Percentiles rank a stretch among this genome's conserved stretches.
phyloP scores from a whole-genome alignment of 2,888 invertebrate genomes.

The Aspidapion aeneum region DNA sequence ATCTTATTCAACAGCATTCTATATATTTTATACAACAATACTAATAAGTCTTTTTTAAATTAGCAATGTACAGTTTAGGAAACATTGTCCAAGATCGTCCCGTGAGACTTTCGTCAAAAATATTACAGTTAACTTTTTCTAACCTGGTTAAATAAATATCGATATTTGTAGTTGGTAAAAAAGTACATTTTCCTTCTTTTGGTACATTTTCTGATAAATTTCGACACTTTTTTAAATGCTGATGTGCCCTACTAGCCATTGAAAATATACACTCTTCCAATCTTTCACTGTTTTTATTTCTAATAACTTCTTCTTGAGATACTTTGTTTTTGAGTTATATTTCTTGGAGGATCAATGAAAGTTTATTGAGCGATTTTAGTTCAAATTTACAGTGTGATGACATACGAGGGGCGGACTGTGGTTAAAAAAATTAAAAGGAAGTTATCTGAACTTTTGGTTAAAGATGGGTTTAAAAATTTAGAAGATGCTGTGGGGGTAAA shows the following conservation, averaged over 20 bases:
- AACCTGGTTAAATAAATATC: slow-evolving; percentile 69
- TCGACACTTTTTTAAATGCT: slow-evolving; percentile 68
- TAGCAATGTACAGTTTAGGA: slow-evolving; percentile 67
- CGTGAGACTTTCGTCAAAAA: slow-evolving; percentile 65
- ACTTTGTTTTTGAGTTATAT: slow-evolving; percentile 72
- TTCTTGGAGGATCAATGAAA: slow-evolving; percentile 76
- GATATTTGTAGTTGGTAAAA: slow-evolving; percentile 68
- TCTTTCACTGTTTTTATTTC: slow-evolving; percentile 58
- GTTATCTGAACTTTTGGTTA: slow-evolving; percentile 62
- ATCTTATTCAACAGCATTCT: no score
- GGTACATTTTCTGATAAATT: slow-evolving; percentile 61
- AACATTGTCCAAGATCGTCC: slow-evolving; percentile 58
- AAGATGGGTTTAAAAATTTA: slow-evolving; percentile 66
- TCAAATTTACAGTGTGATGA: slow-evolving; percentile 88
- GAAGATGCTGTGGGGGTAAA: slow-evolving; percentile 72
- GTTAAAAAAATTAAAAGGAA: slow-evolving; percentile 79
- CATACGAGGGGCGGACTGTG: slow-evolving; percentile 82
- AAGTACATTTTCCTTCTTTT: slow-evolving; percentile 56
- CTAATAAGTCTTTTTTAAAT: slow-evolving; percentile 56
- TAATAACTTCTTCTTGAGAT: slow-evolving; percentile 76
- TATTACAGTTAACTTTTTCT: slow-evolving; percentile 67
- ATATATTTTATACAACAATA: no score
- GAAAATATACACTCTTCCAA: slow-evolving; percentile 78
- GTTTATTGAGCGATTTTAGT: slow-evolving; percentile 82
- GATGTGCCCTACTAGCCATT: slow-evolving; percentile 76